Base-by-base conservation (phyloP, 2,113 vertebrate genomes). In the Candoia aspera region DNA sequence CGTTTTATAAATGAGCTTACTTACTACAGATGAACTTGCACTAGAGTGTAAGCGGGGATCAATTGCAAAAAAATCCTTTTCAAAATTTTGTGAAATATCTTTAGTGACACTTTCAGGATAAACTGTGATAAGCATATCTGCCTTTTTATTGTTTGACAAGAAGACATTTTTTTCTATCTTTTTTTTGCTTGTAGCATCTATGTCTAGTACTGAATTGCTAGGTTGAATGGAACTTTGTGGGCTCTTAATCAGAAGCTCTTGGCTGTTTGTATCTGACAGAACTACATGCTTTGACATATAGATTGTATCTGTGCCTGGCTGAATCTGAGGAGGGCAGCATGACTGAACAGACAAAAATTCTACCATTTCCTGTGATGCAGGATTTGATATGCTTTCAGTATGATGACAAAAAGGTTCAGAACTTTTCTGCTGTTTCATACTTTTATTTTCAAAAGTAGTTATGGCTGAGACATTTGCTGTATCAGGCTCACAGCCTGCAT, bases 401-500 rank as follows among this genome's bases (percentile, higher is more conserved):
- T 90, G 94, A 33, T 97, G 94, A 92, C 95, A 94, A 92, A 97
- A 96, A 95, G 94, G 89, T 19, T 97, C 97, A 94, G 92, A 54
- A n/a, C 46, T 88, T 49, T 94, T 96, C n/a, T 96, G 96, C 60
- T 98, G 97, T 96, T 96, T 98, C 37, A 96, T 58, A 0, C 90
- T 90, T 94, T 96, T 96, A 92, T 90, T 97, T 93, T 98, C 97
- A 94, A 95, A 96, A 95, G 89, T 95, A 93, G 89, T 96, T 90
- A 92, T 19, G 57, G 88, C 87, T 93, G 11, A 59, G 83, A 94
- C 17, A 89, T 88, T 91, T 90, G 91, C 92, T 93, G 92, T 88
- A 33, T 97, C 97, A 90, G 97, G 96, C 90, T 97, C 97, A 91
- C 93, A 57, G 6, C 83, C 90, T 92, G 90, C 84, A 94, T 89